These are phyloP conservation scores for Lumbricus terrestris DNA, from an alignment of 2,888 invertebrate genomes.

Conservation along the genomic window DNA sequence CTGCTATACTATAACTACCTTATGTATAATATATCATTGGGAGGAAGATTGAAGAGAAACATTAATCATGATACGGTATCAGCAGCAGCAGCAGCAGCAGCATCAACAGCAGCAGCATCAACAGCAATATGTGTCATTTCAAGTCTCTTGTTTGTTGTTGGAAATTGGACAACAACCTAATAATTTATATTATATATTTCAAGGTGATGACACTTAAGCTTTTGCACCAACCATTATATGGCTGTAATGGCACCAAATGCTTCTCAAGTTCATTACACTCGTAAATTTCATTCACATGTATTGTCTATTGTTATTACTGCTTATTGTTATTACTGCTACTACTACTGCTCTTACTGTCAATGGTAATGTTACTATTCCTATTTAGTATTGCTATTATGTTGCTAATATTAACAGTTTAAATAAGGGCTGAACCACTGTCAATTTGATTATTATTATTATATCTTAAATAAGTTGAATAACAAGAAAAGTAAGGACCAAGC, in stretches of 20 bases:
- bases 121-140: not conserved
- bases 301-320: not conserved
- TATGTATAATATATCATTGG: not conserved
- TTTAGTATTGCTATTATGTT: not conserved
- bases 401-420: not conserved
- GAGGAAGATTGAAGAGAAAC: not conserved
- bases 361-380: too few species aligned
- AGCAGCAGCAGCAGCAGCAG: too few species aligned
- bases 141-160: not conserved
- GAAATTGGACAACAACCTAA: not conserved
- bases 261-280: not conserved
- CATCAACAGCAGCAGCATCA: not conserved
- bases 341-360: not conserved
- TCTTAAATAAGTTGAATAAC: not conserved
- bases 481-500: not conserved
- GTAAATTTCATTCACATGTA: not conserved
- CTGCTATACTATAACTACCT: not conserved
- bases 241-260: not conserved
- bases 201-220: not conserved
- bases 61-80: not conserved
- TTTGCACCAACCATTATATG: not conserved
- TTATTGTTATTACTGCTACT: not conserved
- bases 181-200: not conserved
- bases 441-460: not conserved
- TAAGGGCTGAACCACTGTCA: not conserved